These are phyloP conservation scores for Spatulosminthurus flaviceps DNA, from an alignment of 2,888 invertebrate species.

Conservation along the genomic window DNA sequence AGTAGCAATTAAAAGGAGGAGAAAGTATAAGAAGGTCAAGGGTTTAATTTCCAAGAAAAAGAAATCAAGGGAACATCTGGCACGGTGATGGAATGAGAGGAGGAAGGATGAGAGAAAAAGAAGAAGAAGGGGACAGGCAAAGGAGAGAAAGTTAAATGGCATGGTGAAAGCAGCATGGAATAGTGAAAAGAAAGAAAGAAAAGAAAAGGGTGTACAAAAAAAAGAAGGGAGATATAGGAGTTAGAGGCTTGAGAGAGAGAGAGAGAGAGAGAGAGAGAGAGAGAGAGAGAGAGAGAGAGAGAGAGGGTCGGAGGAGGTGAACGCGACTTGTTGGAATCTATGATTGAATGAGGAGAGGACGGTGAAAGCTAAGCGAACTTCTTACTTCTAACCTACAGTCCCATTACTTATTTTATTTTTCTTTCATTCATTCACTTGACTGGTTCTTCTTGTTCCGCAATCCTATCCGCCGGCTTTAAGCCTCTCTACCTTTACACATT, in stretches of 20 bases:
- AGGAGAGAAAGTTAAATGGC: neutral
- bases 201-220: no score
- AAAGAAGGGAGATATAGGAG: no score
- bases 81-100: neutral
- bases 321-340: neutral
- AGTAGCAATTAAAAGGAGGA: slow-evolving; percentile 20
- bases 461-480: slow-evolving; percentile 19
- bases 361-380: neutral
- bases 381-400: neutral
- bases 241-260: no score
- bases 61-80: neutral
- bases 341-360: neutral
- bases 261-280: neutral
- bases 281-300: slow-evolving; percentile 9
- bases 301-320: neutral
- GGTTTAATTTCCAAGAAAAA: slow-evolving; percentile 31
- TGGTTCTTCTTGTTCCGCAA: slow-evolving; percentile 26
- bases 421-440: slow-evolving; percentile 28
- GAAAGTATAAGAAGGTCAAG: slow-evolving; percentile 33
- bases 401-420: slow-evolving; percentile 23
- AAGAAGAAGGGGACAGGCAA: neutral
- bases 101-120: neutral
- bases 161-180: no score
- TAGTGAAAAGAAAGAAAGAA: no score
- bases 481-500: neutral